These are phyloP conservation scores for Australoheros facetus DNA, from an alignment of 2,797 vertebrate genomes.

Conservation along the genomic window DNA sequence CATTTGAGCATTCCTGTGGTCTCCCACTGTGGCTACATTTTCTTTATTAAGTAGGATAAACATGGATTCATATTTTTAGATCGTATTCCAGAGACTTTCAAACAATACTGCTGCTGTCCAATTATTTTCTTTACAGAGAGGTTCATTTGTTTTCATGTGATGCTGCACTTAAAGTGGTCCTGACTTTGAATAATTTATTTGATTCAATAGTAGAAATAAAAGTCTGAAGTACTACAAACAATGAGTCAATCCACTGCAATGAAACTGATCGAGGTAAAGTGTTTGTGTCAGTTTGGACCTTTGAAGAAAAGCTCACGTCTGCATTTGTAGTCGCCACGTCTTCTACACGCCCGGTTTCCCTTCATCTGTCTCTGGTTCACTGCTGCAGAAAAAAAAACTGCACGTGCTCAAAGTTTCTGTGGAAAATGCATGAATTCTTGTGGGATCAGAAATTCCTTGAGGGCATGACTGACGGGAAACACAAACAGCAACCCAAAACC, in stretches of 20 bases:
- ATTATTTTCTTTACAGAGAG: no score
- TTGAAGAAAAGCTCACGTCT: neutral
- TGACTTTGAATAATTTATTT: neutral
- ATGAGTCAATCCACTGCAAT: neutral
- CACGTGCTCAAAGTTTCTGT: neutral
- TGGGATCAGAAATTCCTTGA: neutral
- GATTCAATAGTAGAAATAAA: neutral
- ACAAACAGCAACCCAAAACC: neutral
- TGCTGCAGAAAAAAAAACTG: neutral
- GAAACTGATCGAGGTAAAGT: neutral
- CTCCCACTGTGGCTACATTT: neutral
- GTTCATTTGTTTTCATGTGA: no score
- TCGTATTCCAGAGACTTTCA: neutral
- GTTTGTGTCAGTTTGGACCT: neutral
- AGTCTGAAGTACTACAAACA: neutral
- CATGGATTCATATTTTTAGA: neutral
- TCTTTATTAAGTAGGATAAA: neutral
- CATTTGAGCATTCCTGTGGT: neutral
- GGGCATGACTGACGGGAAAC: neutral
- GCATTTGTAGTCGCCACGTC: no score
- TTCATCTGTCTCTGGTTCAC: neutral
- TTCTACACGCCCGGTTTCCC: neutral
- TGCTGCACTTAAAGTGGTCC: neutral
- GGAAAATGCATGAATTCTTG: neutral
- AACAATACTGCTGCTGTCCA: no score